Evolutionary conservation across 2,888 invertebrate species (phyloP).

Genomic region (Oeneis ivallda): DNA sequence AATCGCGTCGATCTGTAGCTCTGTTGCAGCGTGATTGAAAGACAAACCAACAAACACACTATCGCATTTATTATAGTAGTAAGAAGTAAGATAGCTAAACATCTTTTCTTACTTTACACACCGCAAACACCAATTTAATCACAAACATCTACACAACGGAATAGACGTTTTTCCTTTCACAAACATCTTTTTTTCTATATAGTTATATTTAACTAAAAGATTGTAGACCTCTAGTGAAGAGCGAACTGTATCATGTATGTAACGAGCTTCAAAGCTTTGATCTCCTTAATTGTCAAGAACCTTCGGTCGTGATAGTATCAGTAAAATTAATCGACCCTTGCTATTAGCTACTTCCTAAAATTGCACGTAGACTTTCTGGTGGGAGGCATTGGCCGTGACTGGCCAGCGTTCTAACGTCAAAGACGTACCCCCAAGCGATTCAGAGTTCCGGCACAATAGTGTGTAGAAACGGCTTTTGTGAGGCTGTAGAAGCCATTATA

Average conservation of each 20-base stretch:
- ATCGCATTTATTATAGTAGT: no score
- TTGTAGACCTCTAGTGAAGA: neutral
- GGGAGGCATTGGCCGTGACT: no score
- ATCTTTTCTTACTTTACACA: neutral
- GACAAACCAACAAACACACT: no score
- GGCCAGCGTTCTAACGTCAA: no score
- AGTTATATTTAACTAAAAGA: neutral
- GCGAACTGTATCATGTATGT: neutral
- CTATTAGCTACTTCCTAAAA: neutral
- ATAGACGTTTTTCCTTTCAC: no score
- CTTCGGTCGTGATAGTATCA: neutral
- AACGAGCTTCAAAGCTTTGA: conserved; percentile 4
- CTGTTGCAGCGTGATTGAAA: no score
- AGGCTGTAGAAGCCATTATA: no score
- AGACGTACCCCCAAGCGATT: no score
- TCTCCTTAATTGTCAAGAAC: neutral
- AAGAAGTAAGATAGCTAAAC: neutral
- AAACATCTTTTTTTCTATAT: neutral
- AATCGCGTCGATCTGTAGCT: no score
- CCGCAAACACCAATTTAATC: neutral
- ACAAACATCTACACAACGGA: no score
- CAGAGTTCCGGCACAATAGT: no score
- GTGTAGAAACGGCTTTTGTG: no score
- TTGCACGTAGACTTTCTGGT: neutral
- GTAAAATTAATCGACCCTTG: neutral